Evolutionary conservation across 2,113 vertebrate species (phyloP), one percentile per base, ranked within the genome.

Genomic region (Gavia stellata): DNA sequence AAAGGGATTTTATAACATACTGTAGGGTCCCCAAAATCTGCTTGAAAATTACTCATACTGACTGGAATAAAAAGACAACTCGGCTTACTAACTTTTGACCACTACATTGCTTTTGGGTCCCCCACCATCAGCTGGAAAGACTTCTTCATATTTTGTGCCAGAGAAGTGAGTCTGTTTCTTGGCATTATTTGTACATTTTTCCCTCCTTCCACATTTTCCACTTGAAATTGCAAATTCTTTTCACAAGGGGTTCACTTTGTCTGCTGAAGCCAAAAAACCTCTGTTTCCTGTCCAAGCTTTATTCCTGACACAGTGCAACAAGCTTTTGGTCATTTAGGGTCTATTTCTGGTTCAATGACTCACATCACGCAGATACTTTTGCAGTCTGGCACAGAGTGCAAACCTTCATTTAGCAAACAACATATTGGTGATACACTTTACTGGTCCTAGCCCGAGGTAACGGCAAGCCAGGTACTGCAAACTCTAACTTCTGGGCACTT

Each of bases 181-280:
- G 86, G 95, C 92, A 74, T 42, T 62, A 29, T 68, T 83, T 92
- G 63, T 81, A 36, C 62, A 49, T 91, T 96, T 59, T 83, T 82
- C 74, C 49, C 52, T 85, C 53, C 53, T 81, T 91, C 55, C 59
- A 77, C 55, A 63, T 61, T 93, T 86, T 93, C 93, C 84, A 91
- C 67, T 95, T 79, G 63, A 96, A 96, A 88, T 74, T 79, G 86
- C 72, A 95, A 83, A 81, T 93, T 82, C 62, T 96, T 93, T 77
- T 93, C 84, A 94, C 87, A 26, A 85, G 74, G 87, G 87, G 31
- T 87, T 96, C 62, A 25, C 53, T 92, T 78, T 23, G 36, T 28
- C 75, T 65, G 36, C 61, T 44, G 59, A 88, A 73, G 93, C 88
- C n/a, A 92, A 94, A 73, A 44, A 66, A 10, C 49, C 26, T 31